Evolutionary conservation across 1,140 invertebrate genomes (phyloP).

Genomic region (Cydia pomonella): DNA sequence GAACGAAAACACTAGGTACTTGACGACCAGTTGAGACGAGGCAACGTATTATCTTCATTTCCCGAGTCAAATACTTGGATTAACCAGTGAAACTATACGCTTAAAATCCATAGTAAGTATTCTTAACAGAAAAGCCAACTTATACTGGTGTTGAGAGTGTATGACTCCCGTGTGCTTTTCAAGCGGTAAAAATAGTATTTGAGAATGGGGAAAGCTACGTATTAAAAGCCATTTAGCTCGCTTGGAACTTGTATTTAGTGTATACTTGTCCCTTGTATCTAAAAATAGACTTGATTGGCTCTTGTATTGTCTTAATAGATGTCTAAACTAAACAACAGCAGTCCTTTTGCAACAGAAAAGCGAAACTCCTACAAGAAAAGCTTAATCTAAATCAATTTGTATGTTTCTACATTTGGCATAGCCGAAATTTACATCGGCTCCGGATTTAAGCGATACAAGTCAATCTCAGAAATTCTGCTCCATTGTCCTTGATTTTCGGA

Average conservation of each 20-base stretch:
- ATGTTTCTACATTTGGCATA: neutral
- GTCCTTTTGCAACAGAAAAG: neutral
- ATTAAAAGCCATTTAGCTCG: slow-evolving; percentile 23
- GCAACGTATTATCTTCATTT: neutral
- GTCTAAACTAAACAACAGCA: too few relatives aligned
- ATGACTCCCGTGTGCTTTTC: neutral
- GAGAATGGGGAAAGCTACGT: neutral
- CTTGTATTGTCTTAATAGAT: neutral
- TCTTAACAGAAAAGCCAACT: neutral
- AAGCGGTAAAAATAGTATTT: neutral
- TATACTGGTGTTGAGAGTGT: neutral
- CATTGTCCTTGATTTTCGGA: too few relatives aligned
- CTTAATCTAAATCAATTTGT: too few relatives aligned
- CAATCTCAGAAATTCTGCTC: too few relatives aligned
- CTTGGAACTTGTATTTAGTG: slow-evolving; percentile 2
- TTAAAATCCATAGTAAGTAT: neutral
- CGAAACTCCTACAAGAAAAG: too few relatives aligned
- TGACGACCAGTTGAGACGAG: slow-evolving; percentile 36
- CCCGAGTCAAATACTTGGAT: neutral
- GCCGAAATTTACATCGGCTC: neutral
- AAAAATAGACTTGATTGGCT: slow-evolving; percentile 19
- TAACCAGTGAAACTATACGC: neutral
- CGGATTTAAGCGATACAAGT: too few relatives aligned
- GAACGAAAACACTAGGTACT: slow-evolving; percentile 44
- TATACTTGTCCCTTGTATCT: neutral